phyloP scores from a whole-genome alignment of 2,888 invertebrate species.

The Erpobdella octoculata region DNA sequence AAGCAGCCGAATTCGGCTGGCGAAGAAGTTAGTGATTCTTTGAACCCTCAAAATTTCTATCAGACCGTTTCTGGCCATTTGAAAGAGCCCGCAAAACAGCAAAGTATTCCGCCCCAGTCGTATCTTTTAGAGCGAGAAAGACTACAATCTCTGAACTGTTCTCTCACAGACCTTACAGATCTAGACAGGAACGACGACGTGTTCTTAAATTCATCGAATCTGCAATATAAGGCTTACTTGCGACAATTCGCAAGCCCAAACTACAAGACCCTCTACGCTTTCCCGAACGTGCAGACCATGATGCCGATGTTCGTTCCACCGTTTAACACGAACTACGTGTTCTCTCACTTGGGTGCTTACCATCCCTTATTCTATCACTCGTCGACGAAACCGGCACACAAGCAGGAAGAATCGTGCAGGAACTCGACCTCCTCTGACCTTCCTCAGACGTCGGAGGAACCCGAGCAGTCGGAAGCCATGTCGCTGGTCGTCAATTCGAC shows the following conservation, averaged over 20 bases:
- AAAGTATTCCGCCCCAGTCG: neutral
- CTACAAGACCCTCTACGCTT: neutral
- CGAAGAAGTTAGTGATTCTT: neutral
- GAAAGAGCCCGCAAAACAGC: too few relatives aligned
- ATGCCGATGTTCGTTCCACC: conserved; percentile 2
- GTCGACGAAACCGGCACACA: neutral
- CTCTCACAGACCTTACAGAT: neutral
- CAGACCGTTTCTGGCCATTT: neutral
- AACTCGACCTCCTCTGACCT: neutral
- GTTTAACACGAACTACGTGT: neutral
- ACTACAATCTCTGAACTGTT: neutral
- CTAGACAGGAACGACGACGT: neutral
- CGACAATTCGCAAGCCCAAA: neutral
- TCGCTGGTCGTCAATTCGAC: conserved; percentile 6
- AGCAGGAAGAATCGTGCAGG: neutral
- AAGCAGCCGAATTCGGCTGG: neutral
- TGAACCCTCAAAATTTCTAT: neutral
- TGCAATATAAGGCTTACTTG: conserved; percentile 4
- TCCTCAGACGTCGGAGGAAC: too few relatives aligned
- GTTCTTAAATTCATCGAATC: neutral
- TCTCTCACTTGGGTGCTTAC: neutral
- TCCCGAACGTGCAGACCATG: neutral
- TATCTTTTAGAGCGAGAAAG: too few relatives aligned
- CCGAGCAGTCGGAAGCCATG: conserved; percentile 13
- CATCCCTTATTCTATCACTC: neutral